Conservation (phyloP, 2,797 vertebrate genomes). For the Cygnus olor region DNA sequence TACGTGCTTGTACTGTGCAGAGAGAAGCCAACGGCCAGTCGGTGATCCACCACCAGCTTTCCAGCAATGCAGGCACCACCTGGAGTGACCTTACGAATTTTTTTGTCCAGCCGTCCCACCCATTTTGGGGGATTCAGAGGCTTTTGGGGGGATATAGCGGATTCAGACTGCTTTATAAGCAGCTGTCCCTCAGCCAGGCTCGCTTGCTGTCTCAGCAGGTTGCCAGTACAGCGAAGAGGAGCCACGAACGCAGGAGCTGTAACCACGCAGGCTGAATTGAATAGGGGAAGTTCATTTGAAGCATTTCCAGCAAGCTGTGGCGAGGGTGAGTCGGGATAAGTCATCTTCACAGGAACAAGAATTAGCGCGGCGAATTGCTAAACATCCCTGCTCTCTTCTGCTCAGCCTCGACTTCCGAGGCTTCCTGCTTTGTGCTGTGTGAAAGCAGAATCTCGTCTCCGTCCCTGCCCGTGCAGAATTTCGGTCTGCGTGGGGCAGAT, state of each 20-base stretch:
- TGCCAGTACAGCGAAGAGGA: background rate
- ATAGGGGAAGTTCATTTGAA: background rate
- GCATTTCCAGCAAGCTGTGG: background rate
- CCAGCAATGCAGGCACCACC: background rate
- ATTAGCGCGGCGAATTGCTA: background rate
- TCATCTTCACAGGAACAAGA: background rate
- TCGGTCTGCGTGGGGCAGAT: accelerated
- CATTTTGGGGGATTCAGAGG: background rate
- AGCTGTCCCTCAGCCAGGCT: background rate
- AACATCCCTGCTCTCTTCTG: background rate
- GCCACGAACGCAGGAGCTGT: background rate
- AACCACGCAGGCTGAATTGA: background rate
- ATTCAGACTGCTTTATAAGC: background rate
- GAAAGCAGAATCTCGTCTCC: background rate
- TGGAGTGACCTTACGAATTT: background rate
- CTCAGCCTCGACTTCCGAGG: background rate
- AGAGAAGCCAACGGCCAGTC: background rate
- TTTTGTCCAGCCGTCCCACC: background rate
- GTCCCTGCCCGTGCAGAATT: background rate
- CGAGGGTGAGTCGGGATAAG: background rate
- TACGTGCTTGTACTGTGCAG: background rate
- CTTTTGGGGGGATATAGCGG: background rate
- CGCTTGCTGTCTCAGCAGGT: background rate
- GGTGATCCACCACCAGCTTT: background rate
- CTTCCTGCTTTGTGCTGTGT: background rate